Evolutionary conservation across 2,797 vertebrate genomes (phyloP).

Genomic region (Propithecus deckenii): DNA sequence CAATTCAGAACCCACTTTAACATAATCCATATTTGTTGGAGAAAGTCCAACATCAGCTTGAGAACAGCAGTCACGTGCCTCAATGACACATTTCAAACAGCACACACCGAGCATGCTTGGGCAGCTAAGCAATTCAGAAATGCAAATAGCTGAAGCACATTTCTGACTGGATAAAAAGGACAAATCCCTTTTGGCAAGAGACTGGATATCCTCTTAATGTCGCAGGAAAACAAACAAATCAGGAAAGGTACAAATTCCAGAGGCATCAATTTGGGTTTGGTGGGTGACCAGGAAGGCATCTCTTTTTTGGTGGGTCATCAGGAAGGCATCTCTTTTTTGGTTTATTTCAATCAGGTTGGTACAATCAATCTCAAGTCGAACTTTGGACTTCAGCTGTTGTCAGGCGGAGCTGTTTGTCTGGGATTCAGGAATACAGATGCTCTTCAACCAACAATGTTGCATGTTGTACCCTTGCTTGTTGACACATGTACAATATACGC

Average conservation of each 20-base stretch:
- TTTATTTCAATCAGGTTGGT: conserved; percentile 72
- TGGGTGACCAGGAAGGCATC: background rate
- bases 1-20: conserved; percentile 98
- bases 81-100: conserved; percentile 95
- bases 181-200: conserved; percentile 97
- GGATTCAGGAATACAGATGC: conserved; percentile 63
- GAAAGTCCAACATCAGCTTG: conserved; percentile 94
- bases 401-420: conserved; percentile 49
- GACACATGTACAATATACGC: background rate
- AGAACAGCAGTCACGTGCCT: conserved; percentile 93
- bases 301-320: conserved; percentile 32
- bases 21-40: conserved; percentile 99
- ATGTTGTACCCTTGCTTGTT: background rate
- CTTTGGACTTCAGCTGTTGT: conserved; percentile 53
- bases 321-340: conserved; percentile 27
- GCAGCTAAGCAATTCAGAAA: conserved; percentile 98
- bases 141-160: conserved; percentile 92
- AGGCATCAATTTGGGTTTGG: conserved; percentile 38
- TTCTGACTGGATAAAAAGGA: conserved; percentile 93
- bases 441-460: conserved; percentile 42
- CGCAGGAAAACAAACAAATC: conserved; percentile 69
- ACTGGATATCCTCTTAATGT: conserved; percentile 85
- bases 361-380: conserved; percentile 51
- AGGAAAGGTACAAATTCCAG: conserved; percentile 70
- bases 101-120: conserved; percentile 94